Evolutionary conservation across 2,888 invertebrate species (phyloP).

Genomic region (Lycocerus yunnanus): DNA sequence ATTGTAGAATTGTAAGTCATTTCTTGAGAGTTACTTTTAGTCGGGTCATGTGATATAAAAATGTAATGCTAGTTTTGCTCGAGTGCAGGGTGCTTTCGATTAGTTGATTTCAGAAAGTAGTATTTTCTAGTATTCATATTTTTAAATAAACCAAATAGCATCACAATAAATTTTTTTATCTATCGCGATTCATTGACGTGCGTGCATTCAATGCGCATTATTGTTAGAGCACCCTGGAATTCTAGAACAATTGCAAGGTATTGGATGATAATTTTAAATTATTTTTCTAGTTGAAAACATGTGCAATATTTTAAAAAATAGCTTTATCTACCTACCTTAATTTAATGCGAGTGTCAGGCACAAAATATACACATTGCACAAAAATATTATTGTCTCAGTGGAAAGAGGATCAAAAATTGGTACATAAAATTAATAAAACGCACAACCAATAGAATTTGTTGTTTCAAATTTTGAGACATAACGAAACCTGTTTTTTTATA

Average conservation of each 20-base stretch:
- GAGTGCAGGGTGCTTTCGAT: neutral
- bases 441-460: neutral
- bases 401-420: neutral
- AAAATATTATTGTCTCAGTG: neutral
- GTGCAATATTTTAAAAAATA: neutral
- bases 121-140: neutral
- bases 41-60: neutral
- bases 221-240: neutral
- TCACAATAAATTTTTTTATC: neutral
- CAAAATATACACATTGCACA: neutral
- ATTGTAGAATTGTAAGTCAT: neutral
- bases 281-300: neutral
- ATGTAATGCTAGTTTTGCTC: neutral
- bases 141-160: neutral
- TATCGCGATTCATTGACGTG: no score
- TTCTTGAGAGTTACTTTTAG: neutral
- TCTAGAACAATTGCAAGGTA: neutral
- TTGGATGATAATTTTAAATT: neutral
- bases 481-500: neutral
- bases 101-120: neutral
- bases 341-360: neutral
- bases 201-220: neutral
- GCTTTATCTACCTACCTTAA: neutral
- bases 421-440: neutral
- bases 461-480: neutral